Evolutionary conservation across 1,140 invertebrate genomes (phyloP), one percentile per base, ranked within the genome.

Genomic region (Drosophila miranda): DNA sequence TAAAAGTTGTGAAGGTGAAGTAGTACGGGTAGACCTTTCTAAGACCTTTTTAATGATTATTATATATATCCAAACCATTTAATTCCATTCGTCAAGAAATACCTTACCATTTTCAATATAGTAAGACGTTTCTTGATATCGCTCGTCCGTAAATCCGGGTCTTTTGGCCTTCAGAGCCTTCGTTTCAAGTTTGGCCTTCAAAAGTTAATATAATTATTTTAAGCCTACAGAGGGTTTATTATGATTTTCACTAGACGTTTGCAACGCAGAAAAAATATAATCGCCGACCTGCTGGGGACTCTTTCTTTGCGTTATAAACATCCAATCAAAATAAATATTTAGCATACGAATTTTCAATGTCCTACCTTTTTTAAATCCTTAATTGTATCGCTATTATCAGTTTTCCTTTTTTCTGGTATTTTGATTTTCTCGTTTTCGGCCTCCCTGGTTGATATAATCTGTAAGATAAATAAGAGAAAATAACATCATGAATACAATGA

Each of bases 21-120:
- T 98, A 98, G 92, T 99, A 99, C 0, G 99, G 99, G 91, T 99
- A 98, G 2, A 99, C 98, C 94, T 99, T 99, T 62, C 99, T 94
- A 64, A 99, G 93, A 78, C 98, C 98, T 99, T 92, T 38, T 92
- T 91, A 30, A 46, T 19, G 13, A 55, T 21, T 6, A n/a, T 3
- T 11, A 3, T 13, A 28, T 42, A 43, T 43, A 19, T 60, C 11
- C 53, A 23, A 7, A 19, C 9, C 8, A 13, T 48, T 38, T 54
- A 19, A 11, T 38, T 8, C 16, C 44, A 52, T 59, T 59, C 6
- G 41, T 7, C n/a, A 61, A 6, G 26, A 58, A 66, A 42, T 56
- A 14, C 9, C 94, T 94, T 92, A 98, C 97, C 97, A 94, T 98
- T 98, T 94, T 99, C 97, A 90, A 98, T 96, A 92, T 98, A 99